These are phyloP conservation scores for Bursaphelenchus okinawaensis DNA, from an alignment of 2,888 invertebrate genomes.

Conservation along the genomic window DNA sequence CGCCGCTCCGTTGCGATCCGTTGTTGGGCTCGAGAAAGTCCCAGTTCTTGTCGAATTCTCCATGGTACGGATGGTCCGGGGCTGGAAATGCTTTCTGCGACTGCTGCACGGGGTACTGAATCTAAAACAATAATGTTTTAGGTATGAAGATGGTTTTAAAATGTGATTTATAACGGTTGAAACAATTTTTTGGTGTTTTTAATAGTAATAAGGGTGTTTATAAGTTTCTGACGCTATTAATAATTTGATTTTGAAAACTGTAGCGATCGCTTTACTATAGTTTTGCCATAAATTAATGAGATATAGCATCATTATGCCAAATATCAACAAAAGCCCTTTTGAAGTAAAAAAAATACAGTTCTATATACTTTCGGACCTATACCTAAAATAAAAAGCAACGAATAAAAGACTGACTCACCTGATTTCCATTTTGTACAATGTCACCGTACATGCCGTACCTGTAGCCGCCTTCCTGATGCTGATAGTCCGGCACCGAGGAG, in stretches of 20 bases:
- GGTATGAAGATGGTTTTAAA: no score
- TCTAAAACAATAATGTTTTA: background rate
- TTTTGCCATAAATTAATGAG: no score
- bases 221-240: no score
- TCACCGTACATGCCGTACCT: background rate
- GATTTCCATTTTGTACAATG: background rate
- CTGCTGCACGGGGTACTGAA: background rate
- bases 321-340: background rate
- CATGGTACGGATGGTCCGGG: background rate
- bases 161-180: no score
- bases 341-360: background rate
- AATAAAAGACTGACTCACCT: no score
- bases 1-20: background rate
- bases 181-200: no score
- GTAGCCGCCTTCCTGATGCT: background rate
- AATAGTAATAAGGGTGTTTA: no score
- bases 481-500: background rate
- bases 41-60: background rate
- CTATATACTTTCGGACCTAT: no score
- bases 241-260: no score
- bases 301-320: no score
- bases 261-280: no score
- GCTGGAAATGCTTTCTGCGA: background rate
- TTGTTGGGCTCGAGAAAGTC: background rate
- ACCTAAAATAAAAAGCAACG: no score